Conservation (phyloP, 1,140 invertebrate species). For the Drosophila equinoxialis region DNA sequence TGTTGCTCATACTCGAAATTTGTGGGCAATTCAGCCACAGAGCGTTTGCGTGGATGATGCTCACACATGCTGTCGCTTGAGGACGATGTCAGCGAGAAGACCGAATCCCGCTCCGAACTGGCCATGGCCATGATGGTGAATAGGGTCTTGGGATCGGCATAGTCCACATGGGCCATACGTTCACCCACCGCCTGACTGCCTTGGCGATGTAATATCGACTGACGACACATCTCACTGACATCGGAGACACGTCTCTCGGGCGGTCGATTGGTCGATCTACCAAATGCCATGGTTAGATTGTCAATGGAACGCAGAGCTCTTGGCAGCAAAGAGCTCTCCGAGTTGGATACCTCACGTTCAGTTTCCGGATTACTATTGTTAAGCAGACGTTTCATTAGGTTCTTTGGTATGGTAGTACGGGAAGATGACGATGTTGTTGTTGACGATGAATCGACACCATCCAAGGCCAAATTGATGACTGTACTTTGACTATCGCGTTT, state of each 20-base stretch:
- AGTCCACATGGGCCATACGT: slow-evolving; percentile 93
- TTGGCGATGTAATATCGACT: slow-evolving; percentile 87
- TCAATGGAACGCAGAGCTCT: slow-evolving; percentile 71
- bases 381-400: slow-evolving; percentile 59
- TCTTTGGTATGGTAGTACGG: slow-evolving; percentile 71
- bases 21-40: slow-evolving; percentile 27
- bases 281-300: slow-evolving; percentile 62
- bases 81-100: slow-evolving; percentile 86
- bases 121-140: slow-evolving; percentile 83
- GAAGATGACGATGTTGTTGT: slow-evolving; percentile 19
- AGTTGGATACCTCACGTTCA: slow-evolving; percentile 50
- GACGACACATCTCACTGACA: slow-evolving; percentile 77
- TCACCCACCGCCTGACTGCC: slow-evolving; percentile 92
- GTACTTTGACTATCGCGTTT: slow-evolving; percentile 73
- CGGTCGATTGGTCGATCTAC: slow-evolving; percentile 62
- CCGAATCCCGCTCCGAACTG: slow-evolving; percentile 83
- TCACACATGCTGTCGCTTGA: slow-evolving; percentile 85
- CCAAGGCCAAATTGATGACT: slow-evolving; percentile 65
- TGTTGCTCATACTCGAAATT: slow-evolving; percentile 78
- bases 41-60: slow-evolving; percentile 54
- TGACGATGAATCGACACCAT: slow-evolving; percentile 29
- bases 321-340: slow-evolving; percentile 71
- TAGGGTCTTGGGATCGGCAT: slow-evolving; percentile 90
- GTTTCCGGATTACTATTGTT: slow-evolving; percentile 29
- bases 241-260: slow-evolving; percentile 78